A percentile compares a stretch with the other conserved stretches of the same genome.
Conservation (phyloP, 2,888 invertebrate genomes). For the Conus canariensis region DNA sequence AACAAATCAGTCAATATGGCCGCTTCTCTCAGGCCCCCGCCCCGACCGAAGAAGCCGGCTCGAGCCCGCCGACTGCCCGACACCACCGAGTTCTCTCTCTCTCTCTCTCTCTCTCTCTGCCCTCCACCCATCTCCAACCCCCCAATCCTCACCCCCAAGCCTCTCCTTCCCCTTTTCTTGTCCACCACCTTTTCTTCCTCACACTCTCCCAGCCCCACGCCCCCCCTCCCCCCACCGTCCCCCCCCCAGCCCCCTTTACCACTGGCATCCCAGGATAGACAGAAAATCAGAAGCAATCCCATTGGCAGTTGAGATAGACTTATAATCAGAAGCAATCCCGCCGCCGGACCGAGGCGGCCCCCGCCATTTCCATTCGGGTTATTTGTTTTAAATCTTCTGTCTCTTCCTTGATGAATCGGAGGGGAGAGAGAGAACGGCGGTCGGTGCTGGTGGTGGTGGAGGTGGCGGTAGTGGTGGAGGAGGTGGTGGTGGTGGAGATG, state of each 20-base stretch:
- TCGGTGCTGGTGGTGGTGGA: background rate
- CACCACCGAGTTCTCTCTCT: background rate
- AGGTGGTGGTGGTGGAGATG: background rate
- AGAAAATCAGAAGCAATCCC: conserved; percentile 35
- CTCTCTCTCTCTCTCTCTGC: background rate
- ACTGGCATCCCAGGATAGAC: background rate
- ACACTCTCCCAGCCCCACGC: background rate
- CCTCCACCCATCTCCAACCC: background rate
- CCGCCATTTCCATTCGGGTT: conserved; percentile 40
- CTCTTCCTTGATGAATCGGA: conserved; percentile 31
- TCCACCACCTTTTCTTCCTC: background rate
- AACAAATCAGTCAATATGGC: conserved; percentile 42
- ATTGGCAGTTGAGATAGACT: conserved; percentile 41
- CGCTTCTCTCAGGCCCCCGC: background rate
- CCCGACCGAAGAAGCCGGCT: background rate
- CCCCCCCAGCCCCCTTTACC: background rate
- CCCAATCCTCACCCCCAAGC: background rate
- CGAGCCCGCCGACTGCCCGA: background rate
- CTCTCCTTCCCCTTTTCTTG: background rate
- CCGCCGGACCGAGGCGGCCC: conserved; percentile 31
- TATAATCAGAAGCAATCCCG: conserved; percentile 44
- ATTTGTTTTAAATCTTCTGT: conserved; percentile 44
- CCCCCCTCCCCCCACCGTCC: background rate
- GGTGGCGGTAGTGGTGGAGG: background rate
- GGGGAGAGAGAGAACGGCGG: background rate